A percentile compares a stretch with the other conserved stretches of the same genome.
phyloP scores from a whole-genome alignment of 2,113 vertebrate species.

The Dascyllus trimaculatus region DNA sequence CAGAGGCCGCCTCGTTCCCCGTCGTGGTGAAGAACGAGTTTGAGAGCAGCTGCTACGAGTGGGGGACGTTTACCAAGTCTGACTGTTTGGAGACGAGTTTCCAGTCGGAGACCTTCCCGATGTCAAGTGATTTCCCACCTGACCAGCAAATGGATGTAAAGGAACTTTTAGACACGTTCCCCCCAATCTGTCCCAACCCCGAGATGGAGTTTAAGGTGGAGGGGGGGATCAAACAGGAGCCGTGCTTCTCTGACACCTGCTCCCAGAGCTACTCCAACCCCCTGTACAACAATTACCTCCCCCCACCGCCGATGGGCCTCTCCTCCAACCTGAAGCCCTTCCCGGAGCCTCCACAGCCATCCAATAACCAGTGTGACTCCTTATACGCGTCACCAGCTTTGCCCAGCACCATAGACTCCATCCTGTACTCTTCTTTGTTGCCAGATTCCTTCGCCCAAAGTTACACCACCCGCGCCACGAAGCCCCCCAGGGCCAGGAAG shows the following conservation, averaged over 20 bases:
- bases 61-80: slow-evolving; percentile 87
- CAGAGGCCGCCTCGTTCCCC: slow-evolving; percentile 89
- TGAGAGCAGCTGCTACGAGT: slow-evolving; percentile 89
- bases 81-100: slow-evolving; percentile 86
- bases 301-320: slow-evolving; percentile 80
- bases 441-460: slow-evolving; percentile 81
- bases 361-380: slow-evolving; percentile 79
- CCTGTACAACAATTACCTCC: slow-evolving; percentile 82
- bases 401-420: slow-evolving; percentile 82
- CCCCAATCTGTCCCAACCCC: slow-evolving; percentile 81
- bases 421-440: slow-evolving; percentile 82
- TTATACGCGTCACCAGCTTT: slow-evolving; percentile 84
- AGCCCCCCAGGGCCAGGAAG: slow-evolving; percentile 86
- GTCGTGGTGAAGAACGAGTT: slow-evolving; percentile 90
- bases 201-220: slow-evolving; percentile 87
- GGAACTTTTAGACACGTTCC: slow-evolving; percentile 86
- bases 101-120: slow-evolving; percentile 86
- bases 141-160: slow-evolving; percentile 88
- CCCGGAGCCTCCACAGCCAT: slow-evolving; percentile 76
- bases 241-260: slow-evolving; percentile 84
- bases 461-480: slow-evolving; percentile 86
- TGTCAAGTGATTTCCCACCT: slow-evolving; percentile 83
- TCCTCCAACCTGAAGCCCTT: slow-evolving; percentile 83
- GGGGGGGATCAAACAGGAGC: slow-evolving; percentile 85
- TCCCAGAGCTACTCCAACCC: slow-evolving; percentile 82